Evolutionary conservation across 2,113 vertebrate genomes (phyloP), one percentile per base, ranked within the genome.

Genomic region (Ciconia boyciana): DNA sequence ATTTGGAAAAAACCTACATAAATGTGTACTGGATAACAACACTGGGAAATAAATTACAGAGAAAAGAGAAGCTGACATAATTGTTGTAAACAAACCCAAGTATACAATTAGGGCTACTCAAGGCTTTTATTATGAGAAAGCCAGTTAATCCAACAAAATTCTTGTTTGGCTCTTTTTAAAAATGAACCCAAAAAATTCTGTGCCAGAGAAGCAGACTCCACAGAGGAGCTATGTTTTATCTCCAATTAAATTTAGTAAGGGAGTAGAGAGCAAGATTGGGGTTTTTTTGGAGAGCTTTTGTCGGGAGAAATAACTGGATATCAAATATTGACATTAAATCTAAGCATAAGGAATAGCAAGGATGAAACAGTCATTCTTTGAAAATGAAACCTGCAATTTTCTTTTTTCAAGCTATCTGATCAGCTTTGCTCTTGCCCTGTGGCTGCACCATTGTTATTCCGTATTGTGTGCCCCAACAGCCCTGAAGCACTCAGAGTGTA

Each of bases 21-120:
- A 82, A 90, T 0, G 16, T 82, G 69, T 75, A 34, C 74, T 93
- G 89, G 80, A 60, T 87, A 95, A 82, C 55, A 95, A 93, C 48
- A 31, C 34, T 92, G 52, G 57, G 44, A 87, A 90, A 96, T 92
- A 95, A 96, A 92, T 94, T 75, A 70, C 61, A 83, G 70, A 75
- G 88, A 75, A 89, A 74, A 94, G 80, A 93, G 83, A 87, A 75
- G 72, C 89, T 90, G 89, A 81, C 91, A 68, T 54, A 92, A 97
- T 88, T 85, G 79, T 71, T 83, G 92, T 93, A 95, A 97, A 96
- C 90, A 95, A 96, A 96, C 89, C 65, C 93, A 91, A 95, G 92
- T 89, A 87, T 90, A 92, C 92, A 96, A 96, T 97, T 95, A 93
- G 69, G 94, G 80, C 57, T 89, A 89, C 92, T 95, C 69, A 95